These are phyloP conservation scores for Maconellicoccus hirsutus DNA, from an alignment of 1,140 invertebrate species.

Conservation along the genomic window DNA sequence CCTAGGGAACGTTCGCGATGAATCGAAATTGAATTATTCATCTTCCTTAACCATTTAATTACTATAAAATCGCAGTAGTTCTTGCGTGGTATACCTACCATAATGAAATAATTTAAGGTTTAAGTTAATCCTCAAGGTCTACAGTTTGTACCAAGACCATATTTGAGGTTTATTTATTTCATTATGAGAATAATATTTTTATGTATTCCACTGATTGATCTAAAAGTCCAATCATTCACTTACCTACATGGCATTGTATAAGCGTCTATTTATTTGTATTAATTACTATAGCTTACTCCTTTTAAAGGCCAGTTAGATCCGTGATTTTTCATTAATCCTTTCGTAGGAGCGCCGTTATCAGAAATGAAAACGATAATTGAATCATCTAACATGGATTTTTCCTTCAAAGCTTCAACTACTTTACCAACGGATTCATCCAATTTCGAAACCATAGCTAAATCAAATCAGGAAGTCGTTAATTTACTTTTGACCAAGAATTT, in stretches of 20 bases:
- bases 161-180: too few species aligned
- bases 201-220: too few species aligned
- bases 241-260: too few species aligned
- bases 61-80: too few species aligned
- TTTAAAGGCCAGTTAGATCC: slow-evolving; percentile 80
- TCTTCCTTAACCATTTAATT: too few species aligned
- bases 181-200: too few species aligned
- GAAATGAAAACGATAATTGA: slow-evolving; percentile 62
- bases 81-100: neutral
- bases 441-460: slow-evolving; percentile 71
- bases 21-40: too few species aligned
- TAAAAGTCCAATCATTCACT: too few species aligned
- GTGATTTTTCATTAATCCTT: slow-evolving; percentile 54
- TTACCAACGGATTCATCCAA: slow-evolving; percentile 73
- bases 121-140: neutral
- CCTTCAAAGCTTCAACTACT: slow-evolving; percentile 54
- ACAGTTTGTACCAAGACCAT: slow-evolving; percentile 5
- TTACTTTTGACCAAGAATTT: neutral
- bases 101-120: neutral
- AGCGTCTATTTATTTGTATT: too few species aligned
- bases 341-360: slow-evolving; percentile 69
- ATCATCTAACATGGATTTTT: slow-evolving; percentile 54
- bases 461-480: neutral
- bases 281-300: slow-evolving; percentile 44
- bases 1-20: too few species aligned